phyloP scores from a whole-genome alignment of 2,888 invertebrate genomes.

The Miltochrista miniata region DNA sequence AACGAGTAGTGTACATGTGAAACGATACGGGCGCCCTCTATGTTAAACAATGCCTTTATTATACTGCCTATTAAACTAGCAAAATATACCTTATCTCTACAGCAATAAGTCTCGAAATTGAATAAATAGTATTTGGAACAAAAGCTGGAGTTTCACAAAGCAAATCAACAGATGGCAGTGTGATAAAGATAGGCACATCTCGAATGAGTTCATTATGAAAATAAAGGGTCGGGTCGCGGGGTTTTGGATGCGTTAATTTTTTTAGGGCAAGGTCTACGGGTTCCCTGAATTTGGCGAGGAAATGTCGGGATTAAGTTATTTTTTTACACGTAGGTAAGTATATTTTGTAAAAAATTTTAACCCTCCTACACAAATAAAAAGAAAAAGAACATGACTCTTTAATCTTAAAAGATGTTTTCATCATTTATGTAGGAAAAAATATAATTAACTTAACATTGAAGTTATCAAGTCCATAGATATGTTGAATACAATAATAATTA shows the following conservation, averaged over 20 bases:
- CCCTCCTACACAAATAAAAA: slow-evolving; percentile 6
- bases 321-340: too few species aligned
- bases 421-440: too few species aligned
- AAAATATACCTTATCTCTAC: slow-evolving; percentile 49
- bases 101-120: slow-evolving; percentile 49
- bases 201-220: slow-evolving; percentile 61
- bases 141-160: slow-evolving; percentile 59
- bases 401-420: too few species aligned
- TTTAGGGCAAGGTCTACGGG: slow-evolving; percentile 33
- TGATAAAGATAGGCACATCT: slow-evolving; percentile 57
- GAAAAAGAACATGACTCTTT: slow-evolving; percentile 10
- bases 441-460: too few species aligned
- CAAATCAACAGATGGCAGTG: slow-evolving; percentile 73
- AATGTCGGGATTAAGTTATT: slow-evolving; percentile 24
- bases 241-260: slow-evolving; percentile 41
- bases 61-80: slow-evolving; percentile 46
- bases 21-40: slow-evolving; percentile 64
- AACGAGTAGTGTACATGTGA: slow-evolving; percentile 59
- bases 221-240: slow-evolving; percentile 51
- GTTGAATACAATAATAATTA: too few species aligned
- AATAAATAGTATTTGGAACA: slow-evolving; percentile 40
- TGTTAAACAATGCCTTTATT: slow-evolving; percentile 58
- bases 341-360: too few species aligned
- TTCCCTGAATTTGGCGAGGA: slow-evolving; percentile 15
- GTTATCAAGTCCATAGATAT: too few species aligned